Evolutionary conservation across 2,888 invertebrate species (phyloP).

Genomic region (Heliconius ismenius): DNA sequence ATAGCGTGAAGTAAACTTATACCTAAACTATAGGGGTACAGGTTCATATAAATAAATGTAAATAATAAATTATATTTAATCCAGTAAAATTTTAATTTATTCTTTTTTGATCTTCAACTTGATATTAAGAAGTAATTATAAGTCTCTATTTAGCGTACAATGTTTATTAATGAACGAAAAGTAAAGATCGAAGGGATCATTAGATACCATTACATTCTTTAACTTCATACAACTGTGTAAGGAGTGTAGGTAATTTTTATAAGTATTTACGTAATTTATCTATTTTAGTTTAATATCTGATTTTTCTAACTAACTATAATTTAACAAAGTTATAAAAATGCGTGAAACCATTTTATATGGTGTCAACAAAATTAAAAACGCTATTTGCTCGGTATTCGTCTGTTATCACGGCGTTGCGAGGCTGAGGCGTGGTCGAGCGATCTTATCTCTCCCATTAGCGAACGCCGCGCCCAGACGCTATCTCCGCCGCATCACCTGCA

Average conservation of each 20-base stretch:
- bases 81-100: background rate
- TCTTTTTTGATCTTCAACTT: background rate
- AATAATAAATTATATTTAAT: background rate
- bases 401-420: conserved; percentile 40
- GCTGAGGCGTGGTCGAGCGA: conserved; percentile 74
- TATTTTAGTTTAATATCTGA: background rate
- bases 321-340: background rate
- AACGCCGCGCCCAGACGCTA: conserved; percentile 73
- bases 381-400: conserved; percentile 27
- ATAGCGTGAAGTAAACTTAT: no score
- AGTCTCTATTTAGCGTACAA: background rate
- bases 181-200: background rate
- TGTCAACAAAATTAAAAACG: conserved; percentile 41
- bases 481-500: conserved; percentile 64
- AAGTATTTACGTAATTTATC: background rate
- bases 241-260: background rate
- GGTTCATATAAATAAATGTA: background rate
- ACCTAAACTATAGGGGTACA: no score
- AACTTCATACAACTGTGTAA: background rate
- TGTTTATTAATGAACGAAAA: background rate
- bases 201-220: background rate
- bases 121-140: background rate
- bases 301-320: background rate
- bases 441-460: conserved; percentile 78
- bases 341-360: conserved; percentile 31